Evolutionary conservation across 1,140 invertebrate genomes (phyloP).

Genomic region (Cydia strobilella): DNA sequence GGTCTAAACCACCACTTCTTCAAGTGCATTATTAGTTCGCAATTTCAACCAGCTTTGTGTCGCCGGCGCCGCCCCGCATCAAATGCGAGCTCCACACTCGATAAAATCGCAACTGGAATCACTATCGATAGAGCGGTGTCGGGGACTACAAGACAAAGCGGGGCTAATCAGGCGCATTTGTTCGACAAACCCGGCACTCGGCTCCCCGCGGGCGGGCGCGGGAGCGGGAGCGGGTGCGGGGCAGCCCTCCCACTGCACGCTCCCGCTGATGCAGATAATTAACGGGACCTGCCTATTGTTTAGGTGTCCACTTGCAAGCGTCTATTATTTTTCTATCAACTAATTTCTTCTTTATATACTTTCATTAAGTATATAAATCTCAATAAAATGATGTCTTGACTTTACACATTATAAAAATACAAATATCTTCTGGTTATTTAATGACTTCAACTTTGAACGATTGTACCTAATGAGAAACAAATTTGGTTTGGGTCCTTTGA

Average conservation of each 20-base stretch:
- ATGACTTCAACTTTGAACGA: no score
- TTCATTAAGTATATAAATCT: neutral
- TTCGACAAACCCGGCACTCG: constrained; percentile 55
- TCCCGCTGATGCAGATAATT: constrained; percentile 59
- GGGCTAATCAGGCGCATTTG: constrained; percentile 71
- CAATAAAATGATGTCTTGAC: neutral
- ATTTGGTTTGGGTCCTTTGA: no score
- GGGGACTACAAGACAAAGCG: constrained; percentile 55
- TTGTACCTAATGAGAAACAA: no score
- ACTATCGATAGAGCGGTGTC: constrained; percentile 36
- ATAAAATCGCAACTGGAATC: constrained; percentile 43
- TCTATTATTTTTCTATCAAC: constrained; percentile 29
- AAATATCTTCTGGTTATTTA: no score
- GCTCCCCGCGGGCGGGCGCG: constrained; percentile 33
- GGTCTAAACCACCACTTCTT: neutral
- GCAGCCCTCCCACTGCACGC: constrained; percentile 34
- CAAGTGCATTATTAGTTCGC: constrained; percentile 17
- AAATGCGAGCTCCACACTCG: constrained; percentile 32
- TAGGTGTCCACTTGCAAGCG: constrained; percentile 33
- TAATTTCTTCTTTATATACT: no score
- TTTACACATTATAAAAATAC: constrained; percentile 43
- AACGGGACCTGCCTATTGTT: constrained; percentile 50
- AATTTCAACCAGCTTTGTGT: constrained; percentile 32
- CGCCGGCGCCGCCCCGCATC: constrained; percentile 22
- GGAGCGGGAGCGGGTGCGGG: neutral